Base-by-base conservation (phyloP, 2,888 invertebrate genomes). In the Andricus quercusramuli region DNA sequence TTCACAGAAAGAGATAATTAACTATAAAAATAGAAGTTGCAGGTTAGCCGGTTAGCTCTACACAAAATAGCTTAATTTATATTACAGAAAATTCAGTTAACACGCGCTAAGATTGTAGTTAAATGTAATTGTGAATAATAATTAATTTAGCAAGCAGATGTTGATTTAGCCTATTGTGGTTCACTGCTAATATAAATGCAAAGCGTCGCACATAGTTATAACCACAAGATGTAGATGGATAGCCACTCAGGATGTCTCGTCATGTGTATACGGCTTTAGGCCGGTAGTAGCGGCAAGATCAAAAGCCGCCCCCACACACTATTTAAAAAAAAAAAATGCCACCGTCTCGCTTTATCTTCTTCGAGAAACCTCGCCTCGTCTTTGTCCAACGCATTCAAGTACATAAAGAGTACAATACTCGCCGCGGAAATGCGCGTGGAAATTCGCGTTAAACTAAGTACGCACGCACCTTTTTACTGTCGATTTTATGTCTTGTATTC, bases 401-500 rank as follows among this genome's bases (percentile, higher is more conserved):
- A 25, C 25, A 62, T 62, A 62, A 62, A 62, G 25, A 62, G 62
- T 25, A 62, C 25, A 62, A 62, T 62, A 62, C 25, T n/a, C 68
- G 47, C 41, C 15, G 44, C 22, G 44, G 44, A 68, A 68, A 68
- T 68, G 68, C 37, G 41, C 44, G 22, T 68, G 68, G 68, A 41
- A 68, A 68, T 68, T 25, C 25, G 62, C 62, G 62, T 62, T 62
- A 47, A 68, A 47, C 68, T 68, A 68, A 68, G 25, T 68, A 44
- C 68, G 44, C 68, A 44, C 68, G 44, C 68, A 44, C 68, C 41
- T 68, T 68, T 68, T 68, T 68, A 68, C 25, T 41, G 68, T 41
- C 68, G 15, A 68, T 68, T 68, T 68, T 68, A 68, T 44, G 47
- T 68, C 68, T 44, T n/a, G 44, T 68, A 68, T 68, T 68, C 68